Evolutionary conservation across 2,797 vertebrate genomes (phyloP), one percentile per base, ranked within the genome.

Genomic region (Pseudochirops cupreus): DNA sequence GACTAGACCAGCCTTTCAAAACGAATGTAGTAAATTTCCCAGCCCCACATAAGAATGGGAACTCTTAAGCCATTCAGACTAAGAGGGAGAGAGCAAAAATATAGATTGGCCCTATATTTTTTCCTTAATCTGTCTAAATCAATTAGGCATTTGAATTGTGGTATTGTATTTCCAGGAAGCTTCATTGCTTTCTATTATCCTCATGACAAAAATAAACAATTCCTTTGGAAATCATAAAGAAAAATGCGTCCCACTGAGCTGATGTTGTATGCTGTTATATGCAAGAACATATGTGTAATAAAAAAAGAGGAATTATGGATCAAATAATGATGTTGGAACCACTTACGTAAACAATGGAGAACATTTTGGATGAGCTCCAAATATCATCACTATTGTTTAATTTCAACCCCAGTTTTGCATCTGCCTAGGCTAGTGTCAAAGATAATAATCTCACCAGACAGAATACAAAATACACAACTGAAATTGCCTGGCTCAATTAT

Each of bases 351-450:
- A 98, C 97, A 98, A 97, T 96, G 95, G 97, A 97, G 92, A 98
- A 94, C 92, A 95, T 97, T 98, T 98, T 98, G 98, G 97, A 98
- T 94, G 96, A 92, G 90, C 90, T 98, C 97, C 98, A 98, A 97
- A 97, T 97, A 98, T 97, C 96, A 96, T 97, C 95, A 93, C 97
- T 97, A 96, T 97, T 98, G 97, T 98, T 98, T 98, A 98, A 98
- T 98, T 98, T 98, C 97, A 98, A 92, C 82, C 97, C 94, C 91
- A 95, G 97, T 97, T 98, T 90, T 90, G 95, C 94, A 97, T 98
- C 98, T 98, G 98, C 97, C 98, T 98, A 98, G 98, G 93, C 93
- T 97, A 93, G 97, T 97, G 98, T 98, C 98, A 98, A 95, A 97
- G 97, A 98, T 91, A 96, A 97, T 98, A 97, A 98, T 98, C 97